Evolutionary conservation across 2,888 invertebrate species (phyloP), one percentile per base, ranked within the genome.

Genomic region (Nineta flava): DNA sequence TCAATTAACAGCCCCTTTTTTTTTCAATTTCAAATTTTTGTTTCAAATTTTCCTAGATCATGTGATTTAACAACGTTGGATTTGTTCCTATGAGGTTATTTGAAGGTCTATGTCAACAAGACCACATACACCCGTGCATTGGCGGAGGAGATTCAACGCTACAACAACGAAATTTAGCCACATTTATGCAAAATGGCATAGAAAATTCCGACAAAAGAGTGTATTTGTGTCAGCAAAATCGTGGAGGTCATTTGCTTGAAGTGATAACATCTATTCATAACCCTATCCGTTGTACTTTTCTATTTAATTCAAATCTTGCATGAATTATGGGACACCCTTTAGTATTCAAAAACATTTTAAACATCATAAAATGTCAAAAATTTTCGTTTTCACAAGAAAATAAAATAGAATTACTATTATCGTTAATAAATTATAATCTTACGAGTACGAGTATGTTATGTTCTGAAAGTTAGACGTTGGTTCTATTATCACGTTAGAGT

Each of bases 101-200:
- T 50, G 49, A 53, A 53, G 49, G 52, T 52, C 21, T 54, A 53
- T 51, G 47, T 46, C 53, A 56, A 53, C 53, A 56, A 54, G 51
- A 52, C 52, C 51, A 50, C 49, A 34, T 54, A 35, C 46, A 53
- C 53, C 19, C 51, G 40, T 42, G 47, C 51, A 17, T 53, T 56
- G 50, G 52, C 53, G 51, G 50, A 54, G 51, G 51, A 55, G 51
- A 55, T 56, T 52, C 12, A 54, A 44, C 45, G 52, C 41, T 41
- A n/a, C 15, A 41, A 9, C n/a, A 41, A 41, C 41, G 41, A 41
- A 41, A 41, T 41, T 12, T 13, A 41, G 15, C 41, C 9, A 41
- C 13, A 41, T 41, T 13, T 41, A 41, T 41, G n/a, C 41, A 13
- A 41, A 41, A 41, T 13, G 41, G 15, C n/a, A n/a, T 13, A 13